phyloP scores from a whole-genome alignment of 2,888 invertebrate genomes.

The Corbicula japonica region DNA sequence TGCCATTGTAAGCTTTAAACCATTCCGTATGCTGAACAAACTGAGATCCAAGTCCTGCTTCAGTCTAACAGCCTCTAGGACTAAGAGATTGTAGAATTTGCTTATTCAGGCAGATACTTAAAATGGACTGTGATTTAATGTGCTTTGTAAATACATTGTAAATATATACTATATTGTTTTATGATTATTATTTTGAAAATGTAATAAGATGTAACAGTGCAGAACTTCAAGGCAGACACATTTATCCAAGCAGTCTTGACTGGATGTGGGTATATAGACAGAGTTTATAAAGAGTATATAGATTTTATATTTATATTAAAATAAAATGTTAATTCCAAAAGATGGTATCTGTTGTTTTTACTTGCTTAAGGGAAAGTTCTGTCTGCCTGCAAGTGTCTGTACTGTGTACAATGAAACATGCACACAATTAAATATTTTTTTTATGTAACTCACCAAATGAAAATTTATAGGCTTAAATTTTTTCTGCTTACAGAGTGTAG shows the following conservation, averaged over 20 bases:
- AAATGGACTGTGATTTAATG: no score
- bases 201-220: background rate
- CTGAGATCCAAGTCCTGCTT: constrained; percentile 52
- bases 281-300: background rate
- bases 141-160: no score
- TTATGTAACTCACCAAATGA: background rate
- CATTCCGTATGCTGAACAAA: constrained; percentile 56
- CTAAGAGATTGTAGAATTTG: constrained; percentile 49
- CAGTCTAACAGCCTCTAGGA: constrained; percentile 49
- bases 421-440: background rate
- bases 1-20: constrained; percentile 64
- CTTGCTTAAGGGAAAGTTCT: background rate
- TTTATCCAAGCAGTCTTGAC: background rate
- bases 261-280: background rate
- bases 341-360: background rate
- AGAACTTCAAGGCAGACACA: background rate
- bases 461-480: background rate
- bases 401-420: background rate
- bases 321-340: background rate
- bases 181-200: background rate
- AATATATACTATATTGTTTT: background rate
- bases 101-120: no score
- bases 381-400: constrained; percentile 35
- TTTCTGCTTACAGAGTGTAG: constrained; percentile 55
- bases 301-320: background rate